phyloP scores from a whole-genome alignment of 2,797 vertebrate genomes.

The Poecilia wingei region DNA sequence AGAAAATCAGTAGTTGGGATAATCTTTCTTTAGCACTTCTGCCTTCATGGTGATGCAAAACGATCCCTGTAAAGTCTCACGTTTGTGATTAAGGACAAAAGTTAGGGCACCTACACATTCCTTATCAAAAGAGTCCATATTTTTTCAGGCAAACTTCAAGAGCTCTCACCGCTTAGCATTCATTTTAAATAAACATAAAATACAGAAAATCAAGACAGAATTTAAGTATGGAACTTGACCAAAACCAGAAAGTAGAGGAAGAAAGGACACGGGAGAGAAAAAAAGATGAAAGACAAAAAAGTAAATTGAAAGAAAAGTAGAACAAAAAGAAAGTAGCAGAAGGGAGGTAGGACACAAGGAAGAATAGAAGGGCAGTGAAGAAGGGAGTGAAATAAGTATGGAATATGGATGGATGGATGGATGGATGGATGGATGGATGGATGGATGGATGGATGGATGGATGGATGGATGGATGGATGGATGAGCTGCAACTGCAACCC shows the following conservation, averaged over 20 bases:
- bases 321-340: neutral
- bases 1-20: neutral
- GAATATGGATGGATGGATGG: too few relatives aligned
- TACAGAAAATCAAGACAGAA: neutral
- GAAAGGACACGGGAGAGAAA: neutral
- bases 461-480: neutral
- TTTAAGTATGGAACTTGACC: neutral
- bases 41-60: neutral
- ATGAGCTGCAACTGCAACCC: neutral
- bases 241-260: neutral
- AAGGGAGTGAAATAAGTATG: neutral
- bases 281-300: neutral
- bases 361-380: neutral
- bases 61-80: neutral
- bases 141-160: neutral
- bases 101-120: neutral
- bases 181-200: neutral
- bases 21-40: neutral
- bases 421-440: too few relatives aligned
- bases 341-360: neutral
- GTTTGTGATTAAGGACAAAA: neutral
- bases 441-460: too few relatives aligned
- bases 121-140: neutral
- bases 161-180: neutral
- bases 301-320: neutral